Evolutionary conservation across 2,113 vertebrate genomes (phyloP).

Genomic region (Nothobranchius kuhntae): DNA sequence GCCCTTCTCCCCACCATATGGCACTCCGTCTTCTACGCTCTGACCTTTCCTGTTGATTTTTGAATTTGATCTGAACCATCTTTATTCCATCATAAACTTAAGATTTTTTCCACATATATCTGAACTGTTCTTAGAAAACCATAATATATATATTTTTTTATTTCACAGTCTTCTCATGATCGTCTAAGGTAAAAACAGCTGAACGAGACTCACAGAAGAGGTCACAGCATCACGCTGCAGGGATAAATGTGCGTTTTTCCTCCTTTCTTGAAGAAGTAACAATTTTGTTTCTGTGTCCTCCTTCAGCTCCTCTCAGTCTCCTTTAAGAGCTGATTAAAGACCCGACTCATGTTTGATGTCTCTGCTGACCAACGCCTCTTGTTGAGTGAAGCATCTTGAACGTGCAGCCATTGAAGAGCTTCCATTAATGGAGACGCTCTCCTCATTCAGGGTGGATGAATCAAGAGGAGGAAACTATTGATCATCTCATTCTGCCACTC

Average conservation of each 20-base stretch:
- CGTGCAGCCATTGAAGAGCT: not conserved
- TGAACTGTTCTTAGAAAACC: not conserved
- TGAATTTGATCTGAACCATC: too few species aligned
- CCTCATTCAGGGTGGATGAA: slow-evolving; percentile 40
- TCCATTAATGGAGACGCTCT: slow-evolving; percentile 38
- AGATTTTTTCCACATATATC: too few species aligned
- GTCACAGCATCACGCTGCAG: not conserved
- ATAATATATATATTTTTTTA: too few species aligned
- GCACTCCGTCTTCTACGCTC: too few species aligned
- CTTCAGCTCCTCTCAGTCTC: not conserved
- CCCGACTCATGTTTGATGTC: not conserved
- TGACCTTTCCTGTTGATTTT: too few species aligned
- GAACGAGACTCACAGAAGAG: not conserved
- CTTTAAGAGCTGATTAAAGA: slow-evolving; percentile 5
- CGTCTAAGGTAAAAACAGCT: not conserved
- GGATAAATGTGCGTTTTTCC: not conserved
- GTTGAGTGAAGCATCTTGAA: slow-evolving; percentile 26
- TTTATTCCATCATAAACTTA: too few species aligned
- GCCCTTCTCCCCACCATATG: too few species aligned
- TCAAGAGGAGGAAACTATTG: slow-evolving; percentile 47
- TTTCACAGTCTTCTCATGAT: too few species aligned
- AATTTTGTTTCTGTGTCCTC: not conserved
- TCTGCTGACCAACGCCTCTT: slow-evolving; percentile 8
- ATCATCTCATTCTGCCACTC: slow-evolving; percentile 50
- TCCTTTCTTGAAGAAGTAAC: not conserved